Evolutionary conservation across 2,113 vertebrate species (phyloP).

Genomic region (Amblyornis subalaris): DNA sequence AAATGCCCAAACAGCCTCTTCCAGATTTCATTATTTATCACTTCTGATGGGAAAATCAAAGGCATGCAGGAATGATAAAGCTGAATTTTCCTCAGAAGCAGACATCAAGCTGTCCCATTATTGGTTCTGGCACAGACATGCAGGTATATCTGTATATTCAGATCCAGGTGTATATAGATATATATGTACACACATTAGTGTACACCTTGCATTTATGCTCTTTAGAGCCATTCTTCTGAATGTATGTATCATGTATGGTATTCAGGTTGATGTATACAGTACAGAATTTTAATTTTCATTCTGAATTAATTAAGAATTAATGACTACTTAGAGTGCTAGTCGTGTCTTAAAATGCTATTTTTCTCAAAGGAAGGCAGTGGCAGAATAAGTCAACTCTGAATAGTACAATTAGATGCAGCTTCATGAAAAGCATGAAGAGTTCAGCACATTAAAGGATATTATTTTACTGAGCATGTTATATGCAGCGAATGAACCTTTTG

Average conservation of each 20-base stretch:
- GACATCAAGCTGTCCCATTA: not conserved
- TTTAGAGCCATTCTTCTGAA: not conserved
- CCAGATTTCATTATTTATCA: not conserved
- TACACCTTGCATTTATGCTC: not conserved
- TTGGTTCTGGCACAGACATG: not conserved
- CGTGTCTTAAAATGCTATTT: conserved; percentile 61
- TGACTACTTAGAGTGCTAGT: conserved; percentile 67
- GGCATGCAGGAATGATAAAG: not conserved
- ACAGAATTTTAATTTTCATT: conserved; percentile 65
- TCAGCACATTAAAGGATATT: conserved; percentile 58
- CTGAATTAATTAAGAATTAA: conserved; percentile 72
- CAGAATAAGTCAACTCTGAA: conserved; percentile 58
- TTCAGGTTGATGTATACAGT: conserved; percentile 42
- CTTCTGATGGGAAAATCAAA: not conserved
- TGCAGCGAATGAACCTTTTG: conserved; percentile 26
- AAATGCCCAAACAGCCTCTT: not conserved
- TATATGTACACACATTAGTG: not conserved
- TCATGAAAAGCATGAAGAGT: conserved; percentile 26
- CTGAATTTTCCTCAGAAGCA: not conserved
- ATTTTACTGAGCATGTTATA: conserved; percentile 46
- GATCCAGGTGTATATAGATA: not conserved
- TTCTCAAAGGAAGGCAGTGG: conserved; percentile 53
- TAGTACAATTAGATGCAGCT: conserved; percentile 48
- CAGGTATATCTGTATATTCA: not conserved
- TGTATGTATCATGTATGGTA: not conserved